phyloP scores from a whole-genome alignment of 2,888 invertebrate genomes.

The Drosophila meridiana region DNA sequence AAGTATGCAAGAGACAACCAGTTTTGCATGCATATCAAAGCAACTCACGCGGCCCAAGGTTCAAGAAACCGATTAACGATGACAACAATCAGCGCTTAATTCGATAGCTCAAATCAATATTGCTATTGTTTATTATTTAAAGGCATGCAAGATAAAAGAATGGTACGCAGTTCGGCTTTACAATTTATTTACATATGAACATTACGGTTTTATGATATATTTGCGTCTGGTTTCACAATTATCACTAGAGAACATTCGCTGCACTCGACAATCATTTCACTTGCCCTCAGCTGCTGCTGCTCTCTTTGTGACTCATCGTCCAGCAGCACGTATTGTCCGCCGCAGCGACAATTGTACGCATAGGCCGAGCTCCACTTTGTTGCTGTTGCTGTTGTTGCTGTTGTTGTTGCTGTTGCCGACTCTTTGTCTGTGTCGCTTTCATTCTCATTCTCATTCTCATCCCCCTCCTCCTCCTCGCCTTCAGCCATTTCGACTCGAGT shows the following conservation, averaged over 20 bases:
- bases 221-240: constrained; percentile 73
- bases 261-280: constrained; percentile 87
- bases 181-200: constrained; percentile 3
- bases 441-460: constrained; percentile 14
- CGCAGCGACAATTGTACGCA: constrained; percentile 89
- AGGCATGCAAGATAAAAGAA: constrained; percentile 19
- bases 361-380: constrained; percentile 55
- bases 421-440: constrained; percentile 53
- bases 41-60: constrained; percentile 28
- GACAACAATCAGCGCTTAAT: constrained; percentile 33
- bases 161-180: constrained; percentile 14
- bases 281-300: constrained; percentile 49
- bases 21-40: constrained; percentile 51
- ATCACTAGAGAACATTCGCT: constrained; percentile 91
- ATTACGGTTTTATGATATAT: constrained; percentile 32
- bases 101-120: constrained; percentile 17
- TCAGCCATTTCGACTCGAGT: constrained; percentile 46
- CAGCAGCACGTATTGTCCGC: constrained; percentile 86
- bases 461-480: constrained; percentile 21
- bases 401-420: constrained; percentile 19
- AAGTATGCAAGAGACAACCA: constrained; percentile 62
- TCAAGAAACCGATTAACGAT: constrained; percentile 66
- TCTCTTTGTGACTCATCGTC: constrained; percentile 76
- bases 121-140: constrained; percentile 1
- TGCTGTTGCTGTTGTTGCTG: neutral